Percentiles rank a stretch among this genome's conserved stretches.
Conservation (phyloP, 1,140 invertebrate species). For the Elysia chlorotica region DNA sequence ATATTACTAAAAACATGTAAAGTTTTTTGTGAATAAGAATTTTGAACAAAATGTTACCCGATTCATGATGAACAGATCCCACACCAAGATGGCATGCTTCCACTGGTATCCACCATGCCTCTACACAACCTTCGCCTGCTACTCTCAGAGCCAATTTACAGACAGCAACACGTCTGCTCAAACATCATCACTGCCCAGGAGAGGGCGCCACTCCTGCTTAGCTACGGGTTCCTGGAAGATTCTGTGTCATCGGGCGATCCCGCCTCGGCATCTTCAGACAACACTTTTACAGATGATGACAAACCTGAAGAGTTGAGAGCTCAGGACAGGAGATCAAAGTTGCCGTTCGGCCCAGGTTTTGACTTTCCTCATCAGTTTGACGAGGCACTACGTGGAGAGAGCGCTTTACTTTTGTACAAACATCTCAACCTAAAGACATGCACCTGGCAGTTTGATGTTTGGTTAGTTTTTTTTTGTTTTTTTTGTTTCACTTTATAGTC, state of each 20-base stretch:
- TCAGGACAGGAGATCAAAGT: no score
- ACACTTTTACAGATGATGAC: no score
- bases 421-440: constrained; percentile 63
- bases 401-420: constrained; percentile 60
- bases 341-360: constrained; percentile 31
- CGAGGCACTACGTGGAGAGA: constrained; percentile 46
- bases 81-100: constrained; percentile 65
- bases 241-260: neutral
- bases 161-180: constrained; percentile 64
- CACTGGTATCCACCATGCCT: constrained; percentile 64
- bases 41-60: no score
- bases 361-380: constrained; percentile 58
- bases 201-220: constrained; percentile 31
- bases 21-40: no score
- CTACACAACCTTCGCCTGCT: constrained; percentile 62
- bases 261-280: no score
- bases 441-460: constrained; percentile 64
- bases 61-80: constrained; percentile 59
- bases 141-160: constrained; percentile 61
- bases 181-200: constrained; percentile 59
- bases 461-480: no score
- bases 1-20: no score
- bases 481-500: no score
- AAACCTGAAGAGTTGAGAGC: neutral
- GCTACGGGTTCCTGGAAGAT: constrained; percentile 53